These are phyloP conservation scores for Pseudochirops corinnae DNA, from an alignment of 2,797 vertebrate genomes.

Conservation along the genomic window DNA sequence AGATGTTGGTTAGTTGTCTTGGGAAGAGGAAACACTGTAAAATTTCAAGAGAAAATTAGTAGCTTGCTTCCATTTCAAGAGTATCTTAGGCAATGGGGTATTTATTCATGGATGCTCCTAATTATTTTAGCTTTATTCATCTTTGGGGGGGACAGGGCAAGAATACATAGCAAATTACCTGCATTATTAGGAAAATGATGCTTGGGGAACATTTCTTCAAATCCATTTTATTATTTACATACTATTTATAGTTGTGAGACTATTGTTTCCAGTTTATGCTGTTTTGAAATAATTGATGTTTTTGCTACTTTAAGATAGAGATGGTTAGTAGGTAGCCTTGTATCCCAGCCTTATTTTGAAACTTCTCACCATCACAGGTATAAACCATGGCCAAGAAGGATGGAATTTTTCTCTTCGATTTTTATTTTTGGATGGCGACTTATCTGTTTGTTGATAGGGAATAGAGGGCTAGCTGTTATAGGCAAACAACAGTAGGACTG, in stretches of 20 bases:
- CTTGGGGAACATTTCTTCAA: not conserved
- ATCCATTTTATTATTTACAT: not conserved
- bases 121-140: conserved; percentile 44
- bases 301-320: conserved; percentile 19
- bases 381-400: not conserved
- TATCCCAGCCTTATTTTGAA: conserved; percentile 36
- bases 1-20: not conserved
- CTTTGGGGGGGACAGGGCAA: not conserved
- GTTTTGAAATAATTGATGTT: not conserved
- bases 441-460: not conserved
- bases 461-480: not conserved
- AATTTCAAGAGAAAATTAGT: conserved; percentile 21
- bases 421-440: not conserved
- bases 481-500: not conserved
- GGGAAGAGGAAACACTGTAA: not conserved
- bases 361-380: conserved; percentile 14
- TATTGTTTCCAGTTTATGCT: not conserved
- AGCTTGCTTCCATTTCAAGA: not conserved
- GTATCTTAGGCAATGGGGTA: not conserved
- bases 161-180: not conserved
- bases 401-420: not conserved
- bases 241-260: conserved; percentile 41
- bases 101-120: conserved; percentile 28
- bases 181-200: not conserved
- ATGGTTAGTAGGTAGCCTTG: not conserved